Evolutionary conservation across 2,797 vertebrate genomes (phyloP), one percentile per base, ranked within the genome.

Genomic region (Diglossa cyanea): DNA sequence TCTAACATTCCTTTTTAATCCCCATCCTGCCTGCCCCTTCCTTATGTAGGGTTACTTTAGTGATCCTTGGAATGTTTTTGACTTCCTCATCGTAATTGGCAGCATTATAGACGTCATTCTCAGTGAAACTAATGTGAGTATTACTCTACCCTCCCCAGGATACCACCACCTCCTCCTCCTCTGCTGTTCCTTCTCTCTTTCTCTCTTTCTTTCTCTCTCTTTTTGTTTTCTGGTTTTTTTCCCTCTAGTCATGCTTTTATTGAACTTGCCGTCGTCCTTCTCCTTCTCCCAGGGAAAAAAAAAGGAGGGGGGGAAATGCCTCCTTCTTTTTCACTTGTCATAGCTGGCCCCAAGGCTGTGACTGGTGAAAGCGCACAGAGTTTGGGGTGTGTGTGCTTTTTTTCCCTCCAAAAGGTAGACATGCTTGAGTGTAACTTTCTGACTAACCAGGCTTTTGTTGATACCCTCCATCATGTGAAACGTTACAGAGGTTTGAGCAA

Each of bases 61-160:
- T 99, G 99, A 99, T 99, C 99, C 99, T 98, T 99, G 99, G 99
- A 99, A 99, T 99, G 99, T 99, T 98, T 99, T 99, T 99, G 99
- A 99, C 99, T 99, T 99, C 99, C 99, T 99, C 98, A 99, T 99
- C 99, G 99, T 99, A 98, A 99, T 99, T 99, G 99, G 99, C 99
- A 99, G 99, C 99, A 99, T 99, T 98, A 99, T 99, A 98, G 99
- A 99, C 98, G 99, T 99, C 99, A 99, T 99, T 99, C 99, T 99
- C 98, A 99, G 99, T 99, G 99, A 99, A 97, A 99, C 99, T 98
- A 99, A 99, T 99, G 99, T 99, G 99, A 99, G 99, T 99, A 99
- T 98, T 97, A 96, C 98, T 97, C 97, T 96, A 97, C 98, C 97
- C 97, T 98, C 88, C 96, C 97, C 98, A 98, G 97, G 98, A 98